Percentiles rank a stretch among this genome's conserved stretches.
Conservation (phyloP, 2,888 invertebrate species). For the Diarsia dahlii region DNA sequence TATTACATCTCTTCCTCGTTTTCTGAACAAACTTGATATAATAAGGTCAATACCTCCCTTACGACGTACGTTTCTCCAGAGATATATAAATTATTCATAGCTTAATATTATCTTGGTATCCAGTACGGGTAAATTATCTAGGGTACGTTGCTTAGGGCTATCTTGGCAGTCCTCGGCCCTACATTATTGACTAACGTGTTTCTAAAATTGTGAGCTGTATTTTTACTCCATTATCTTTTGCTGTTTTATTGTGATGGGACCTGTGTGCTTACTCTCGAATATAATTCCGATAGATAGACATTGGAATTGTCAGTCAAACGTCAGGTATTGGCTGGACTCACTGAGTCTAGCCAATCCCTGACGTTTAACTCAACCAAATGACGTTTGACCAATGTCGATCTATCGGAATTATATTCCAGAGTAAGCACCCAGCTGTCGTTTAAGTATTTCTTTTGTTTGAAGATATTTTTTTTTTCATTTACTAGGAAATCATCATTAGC, state of each 20-base stretch:
- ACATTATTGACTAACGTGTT: conserved; percentile 17
- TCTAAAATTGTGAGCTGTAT: conserved; percentile 10
- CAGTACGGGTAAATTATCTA: conserved; percentile 22
- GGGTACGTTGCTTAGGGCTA: conserved; percentile 4
- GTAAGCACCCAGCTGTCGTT: not conserved
- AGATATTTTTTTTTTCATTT: not conserved
- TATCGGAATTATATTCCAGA: too few species aligned
- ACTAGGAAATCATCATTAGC: too few species aligned
- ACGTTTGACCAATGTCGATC: too few species aligned
- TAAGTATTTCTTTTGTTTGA: not conserved
- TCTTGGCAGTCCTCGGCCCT: not conserved
- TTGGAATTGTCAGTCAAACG: too few species aligned
- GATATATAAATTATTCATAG: conserved; percentile 60
- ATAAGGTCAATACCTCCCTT: conserved; percentile 24
- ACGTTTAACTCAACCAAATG: too few species aligned
- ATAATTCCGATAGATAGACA: too few species aligned
- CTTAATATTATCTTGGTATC: conserved; percentile 53
- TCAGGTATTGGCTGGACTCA: too few species aligned
- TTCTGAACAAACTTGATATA: conserved; percentile 18
- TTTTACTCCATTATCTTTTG: not conserved
- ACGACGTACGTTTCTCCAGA: conserved; percentile 16
- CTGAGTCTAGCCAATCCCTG: too few species aligned
- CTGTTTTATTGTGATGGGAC: not conserved
- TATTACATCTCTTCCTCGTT: conserved; percentile 29
- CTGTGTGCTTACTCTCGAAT: too few species aligned